Conservation (phyloP, 2,797 vertebrate species). For the Spizella passerina region DNA sequence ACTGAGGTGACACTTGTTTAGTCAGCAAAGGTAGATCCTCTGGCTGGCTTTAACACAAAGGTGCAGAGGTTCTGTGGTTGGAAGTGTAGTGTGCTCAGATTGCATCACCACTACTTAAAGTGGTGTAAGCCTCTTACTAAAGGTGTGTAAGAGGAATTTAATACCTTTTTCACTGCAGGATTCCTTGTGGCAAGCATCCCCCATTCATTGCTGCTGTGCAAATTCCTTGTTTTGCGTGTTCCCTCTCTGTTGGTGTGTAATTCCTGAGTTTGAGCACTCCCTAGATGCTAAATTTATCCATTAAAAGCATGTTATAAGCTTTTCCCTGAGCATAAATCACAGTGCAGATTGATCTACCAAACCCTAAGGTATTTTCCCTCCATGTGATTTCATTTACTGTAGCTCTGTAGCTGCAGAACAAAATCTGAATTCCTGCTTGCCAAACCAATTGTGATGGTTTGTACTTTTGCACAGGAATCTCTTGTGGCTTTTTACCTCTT, state of each 20-base stretch:
- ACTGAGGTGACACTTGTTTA: not conserved
- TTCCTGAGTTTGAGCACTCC: not conserved
- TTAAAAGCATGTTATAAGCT: not conserved
- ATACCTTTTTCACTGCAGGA: not conserved
- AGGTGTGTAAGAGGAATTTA: not conserved
- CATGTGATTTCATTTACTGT: not conserved
- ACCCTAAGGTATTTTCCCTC: not conserved
- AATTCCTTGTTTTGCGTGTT: not conserved
- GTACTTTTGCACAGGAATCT: not conserved
- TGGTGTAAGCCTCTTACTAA: not conserved
- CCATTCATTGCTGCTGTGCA: not conserved
- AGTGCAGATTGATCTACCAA: not conserved
- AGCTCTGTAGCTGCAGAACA: not conserved
- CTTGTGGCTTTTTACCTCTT: not conserved
- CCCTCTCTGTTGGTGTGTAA: not conserved
- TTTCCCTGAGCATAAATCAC: not conserved
- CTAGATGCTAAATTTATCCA: not conserved
- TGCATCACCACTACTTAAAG: not conserved
- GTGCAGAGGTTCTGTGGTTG: not conserved
- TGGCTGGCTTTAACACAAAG: not conserved
- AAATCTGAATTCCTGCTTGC: not conserved
- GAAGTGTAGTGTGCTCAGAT: not conserved
- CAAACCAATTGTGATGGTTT: not conserved
- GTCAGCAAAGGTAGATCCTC: not conserved
- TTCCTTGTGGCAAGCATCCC: not conserved